A percentile compares a stretch with the other conserved stretches of the same genome.
These are phyloP conservation scores for Anagyrus pseudococci DNA, from an alignment of 2,888 invertebrate species.

Conservation along the genomic window DNA sequence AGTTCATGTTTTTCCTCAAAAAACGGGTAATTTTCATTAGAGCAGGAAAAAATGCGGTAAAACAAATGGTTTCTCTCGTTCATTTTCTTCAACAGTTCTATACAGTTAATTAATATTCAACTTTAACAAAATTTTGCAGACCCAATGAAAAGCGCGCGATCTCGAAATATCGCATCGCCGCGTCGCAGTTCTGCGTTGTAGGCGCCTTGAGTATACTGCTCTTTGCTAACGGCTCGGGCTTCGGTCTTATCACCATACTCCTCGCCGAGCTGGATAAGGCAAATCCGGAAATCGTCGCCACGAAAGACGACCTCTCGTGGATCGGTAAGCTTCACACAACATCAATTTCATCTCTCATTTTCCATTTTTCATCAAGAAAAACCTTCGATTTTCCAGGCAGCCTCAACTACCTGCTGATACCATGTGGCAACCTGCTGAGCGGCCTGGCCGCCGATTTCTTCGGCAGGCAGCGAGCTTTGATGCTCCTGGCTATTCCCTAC, in stretches of 20 bases:
- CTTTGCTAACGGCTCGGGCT: not conserved
- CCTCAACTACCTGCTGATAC: conserved; percentile 16
- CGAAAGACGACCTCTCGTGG: conserved; percentile 26
- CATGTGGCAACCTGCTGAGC: conserved; percentile 21
- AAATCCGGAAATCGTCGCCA: conserved; percentile 5
- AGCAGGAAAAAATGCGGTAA: too few relatives aligned
- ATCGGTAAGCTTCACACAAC: too few relatives aligned
- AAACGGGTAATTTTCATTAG: too few relatives aligned
- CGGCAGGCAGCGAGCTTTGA: conserved; percentile 16
- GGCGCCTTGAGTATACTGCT: not conserved
- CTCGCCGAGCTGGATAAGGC: not conserved
- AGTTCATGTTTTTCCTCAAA: too few relatives aligned
- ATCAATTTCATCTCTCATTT: too few relatives aligned
- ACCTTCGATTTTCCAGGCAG: conserved; percentile 12
- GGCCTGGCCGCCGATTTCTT: conserved; percentile 16
- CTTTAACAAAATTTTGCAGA: too few relatives aligned
- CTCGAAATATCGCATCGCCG: not conserved
- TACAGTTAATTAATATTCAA: too few relatives aligned
- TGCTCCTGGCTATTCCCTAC: conserved; percentile 6
- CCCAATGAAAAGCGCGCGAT: too few relatives aligned
- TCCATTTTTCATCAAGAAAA: not conserved
- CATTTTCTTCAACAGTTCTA: conserved; percentile 10
- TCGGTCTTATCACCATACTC: conserved; percentile 24
- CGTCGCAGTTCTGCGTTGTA: not conserved
- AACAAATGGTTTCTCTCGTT: too few relatives aligned